Evolutionary conservation across 2,888 invertebrate genomes (phyloP).

Genomic region (Eristalinus sepulchralis): DNA sequence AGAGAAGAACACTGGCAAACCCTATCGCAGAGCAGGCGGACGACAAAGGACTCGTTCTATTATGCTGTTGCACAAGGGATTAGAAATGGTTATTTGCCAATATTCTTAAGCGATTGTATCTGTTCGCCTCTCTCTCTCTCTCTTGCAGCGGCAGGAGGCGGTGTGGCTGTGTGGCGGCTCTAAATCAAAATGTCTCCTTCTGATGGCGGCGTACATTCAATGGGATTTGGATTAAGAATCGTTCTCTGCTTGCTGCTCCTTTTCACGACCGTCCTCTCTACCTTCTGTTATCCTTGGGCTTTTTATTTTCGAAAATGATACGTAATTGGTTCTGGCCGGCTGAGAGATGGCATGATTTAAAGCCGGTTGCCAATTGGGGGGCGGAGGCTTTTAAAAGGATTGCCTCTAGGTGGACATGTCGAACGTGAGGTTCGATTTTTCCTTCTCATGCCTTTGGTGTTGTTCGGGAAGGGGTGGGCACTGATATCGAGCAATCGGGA

Average conservation of each 20-base stretch:
- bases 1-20: not conserved
- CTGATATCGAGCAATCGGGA: not conserved
- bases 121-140: too few relatives aligned
- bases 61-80: conserved; percentile 70
- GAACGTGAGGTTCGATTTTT: not conserved
- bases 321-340: conserved; percentile 68
- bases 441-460: not conserved
- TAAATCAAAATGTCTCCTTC: conserved; percentile 68
- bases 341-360: conserved; percentile 58
- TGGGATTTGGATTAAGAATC: conserved; percentile 54
- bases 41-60: conserved; percentile 67
- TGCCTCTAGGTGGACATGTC: conserved; percentile 35
- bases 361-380: conserved; percentile 32
- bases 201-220: conserved; percentile 38
- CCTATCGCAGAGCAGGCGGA: not conserved
- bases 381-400: conserved; percentile 30
- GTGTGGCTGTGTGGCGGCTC: conserved; percentile 44
- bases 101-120: conserved; percentile 71
- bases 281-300: not conserved
- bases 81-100: conserved; percentile 71
- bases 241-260: not conserved
- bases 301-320: conserved; percentile 56
- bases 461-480: not conserved
- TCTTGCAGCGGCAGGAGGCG: conserved; percentile 43
- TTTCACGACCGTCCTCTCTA: not conserved